These are phyloP conservation scores for Villa cingulata DNA, from an alignment of 2,888 invertebrate genomes.

Conservation along the genomic window DNA sequence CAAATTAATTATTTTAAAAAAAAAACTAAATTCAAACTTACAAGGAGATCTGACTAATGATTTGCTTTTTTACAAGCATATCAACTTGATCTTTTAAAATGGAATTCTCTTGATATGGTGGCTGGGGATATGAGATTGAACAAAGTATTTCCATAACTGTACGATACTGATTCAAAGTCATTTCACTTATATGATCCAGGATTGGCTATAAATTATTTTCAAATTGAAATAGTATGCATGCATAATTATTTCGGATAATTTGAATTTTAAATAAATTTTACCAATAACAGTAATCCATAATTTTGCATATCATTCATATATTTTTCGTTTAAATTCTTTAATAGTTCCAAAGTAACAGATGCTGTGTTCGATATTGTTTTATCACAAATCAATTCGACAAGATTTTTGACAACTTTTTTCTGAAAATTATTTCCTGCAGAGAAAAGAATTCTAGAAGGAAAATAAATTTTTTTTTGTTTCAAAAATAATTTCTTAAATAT, in stretches of 20 bases:
- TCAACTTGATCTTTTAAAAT: slow-evolving; percentile 69
- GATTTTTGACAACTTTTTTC: slow-evolving; percentile 27
- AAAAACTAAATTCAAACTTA: slow-evolving; percentile 21
- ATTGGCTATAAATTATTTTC: slow-evolving; percentile 38
- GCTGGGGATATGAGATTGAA: slow-evolving; percentile 49
- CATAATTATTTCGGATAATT: no score
- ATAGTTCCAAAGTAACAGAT: slow-evolving; percentile 25
- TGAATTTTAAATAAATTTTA: slow-evolving; percentile 7
- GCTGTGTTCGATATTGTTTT: slow-evolving; percentile 25
- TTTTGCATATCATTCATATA: slow-evolving; percentile 29
- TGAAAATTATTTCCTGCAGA: slow-evolving; percentile 27
- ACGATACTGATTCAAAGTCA: slow-evolving; percentile 58
- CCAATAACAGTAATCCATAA: slow-evolving; percentile 29
- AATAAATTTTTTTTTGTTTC: neutral
- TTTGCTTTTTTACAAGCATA: slow-evolving; percentile 73
- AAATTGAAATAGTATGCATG: no score
- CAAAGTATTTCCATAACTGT: slow-evolving; percentile 67
- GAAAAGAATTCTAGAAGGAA: slow-evolving; percentile 26
- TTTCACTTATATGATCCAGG: slow-evolving; percentile 61
- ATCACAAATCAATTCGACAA: slow-evolving; percentile 28
- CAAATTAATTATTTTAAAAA: neutral
- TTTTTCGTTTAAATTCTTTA: slow-evolving; percentile 26
- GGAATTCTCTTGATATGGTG: slow-evolving; percentile 40
- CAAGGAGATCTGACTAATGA: slow-evolving; percentile 49
- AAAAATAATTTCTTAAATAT: neutral